phyloP scores from a whole-genome alignment of 2,888 invertebrate species.

The Pteria penguin region DNA sequence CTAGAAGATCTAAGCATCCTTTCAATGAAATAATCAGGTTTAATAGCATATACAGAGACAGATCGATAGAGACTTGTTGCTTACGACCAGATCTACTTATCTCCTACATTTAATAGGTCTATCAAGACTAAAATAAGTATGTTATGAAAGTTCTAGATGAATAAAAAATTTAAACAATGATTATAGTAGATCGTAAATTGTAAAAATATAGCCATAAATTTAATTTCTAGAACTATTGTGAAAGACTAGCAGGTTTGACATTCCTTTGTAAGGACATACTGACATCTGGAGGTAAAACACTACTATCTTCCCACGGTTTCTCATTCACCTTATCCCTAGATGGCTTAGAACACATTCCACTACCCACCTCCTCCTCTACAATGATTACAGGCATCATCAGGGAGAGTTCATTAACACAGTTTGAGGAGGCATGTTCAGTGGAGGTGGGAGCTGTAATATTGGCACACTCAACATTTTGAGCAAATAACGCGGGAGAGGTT shows the following conservation, averaged over 20 bases:
- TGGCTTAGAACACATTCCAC: neutral
- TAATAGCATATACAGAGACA: too few relatives aligned
- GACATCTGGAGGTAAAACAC: conserved; percentile 10
- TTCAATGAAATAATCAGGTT: too few relatives aligned
- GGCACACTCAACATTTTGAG: neutral
- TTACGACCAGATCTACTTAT: too few relatives aligned
- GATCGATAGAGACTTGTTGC: too few relatives aligned
- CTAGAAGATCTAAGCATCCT: too few relatives aligned
- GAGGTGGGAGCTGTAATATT: neutral
- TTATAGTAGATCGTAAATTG: too few relatives aligned
- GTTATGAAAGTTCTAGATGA: too few relatives aligned
- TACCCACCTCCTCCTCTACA: neutral
- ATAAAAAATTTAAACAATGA: too few relatives aligned
- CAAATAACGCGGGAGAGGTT: neutral
- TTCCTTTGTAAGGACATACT: conserved; percentile 1
- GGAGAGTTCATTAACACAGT: conserved; percentile 18
- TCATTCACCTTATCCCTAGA: conserved; percentile 1
- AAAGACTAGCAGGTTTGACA: conserved; percentile 27
- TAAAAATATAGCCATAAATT: too few relatives aligned
- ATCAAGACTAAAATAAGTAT: too few relatives aligned
- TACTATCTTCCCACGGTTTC: conserved; percentile 11
- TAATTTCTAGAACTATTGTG: conserved; percentile 21
- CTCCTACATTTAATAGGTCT: too few relatives aligned
- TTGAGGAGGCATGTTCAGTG: conserved; percentile 20
- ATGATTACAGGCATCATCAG: neutral